Base-by-base conservation (phyloP, 2,113 vertebrate genomes). In the Oryzias melastigma region DNA sequence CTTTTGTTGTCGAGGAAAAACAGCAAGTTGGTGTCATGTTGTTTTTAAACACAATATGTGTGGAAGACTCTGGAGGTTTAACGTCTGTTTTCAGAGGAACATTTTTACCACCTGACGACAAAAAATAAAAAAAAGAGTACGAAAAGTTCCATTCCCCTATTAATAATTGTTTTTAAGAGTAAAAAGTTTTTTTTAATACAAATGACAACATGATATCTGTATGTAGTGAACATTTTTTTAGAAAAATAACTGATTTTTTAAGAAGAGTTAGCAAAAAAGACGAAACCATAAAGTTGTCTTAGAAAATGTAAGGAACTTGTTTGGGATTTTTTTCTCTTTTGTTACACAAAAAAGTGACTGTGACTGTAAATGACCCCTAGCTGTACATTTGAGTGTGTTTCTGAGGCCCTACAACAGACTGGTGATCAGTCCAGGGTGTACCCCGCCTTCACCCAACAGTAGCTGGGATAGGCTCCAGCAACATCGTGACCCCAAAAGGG, bases 51-150 rank as follows among this genome's bases (percentile, higher is more conserved):
- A 63, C 7, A 58, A 56, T 12, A 46, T n/a, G 57, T 22, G 29
- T 15, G 19, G 51, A 48, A 40, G 58, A 71, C 68, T 71, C 58
- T 25, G 59, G 56, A 70, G 43, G 54, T 27, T 43, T 17, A 14
- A n/a, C 45, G 29, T n/a, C 41, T 16, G 25, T 51, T 12, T 35
- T 12, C 35, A 12, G 35, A 3, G 8, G 10, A 12, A 35, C 3
- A 10, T 35, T 35, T 35, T 35, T 35, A 35, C 35, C 35, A 35
- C 35, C 2, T 35, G 35, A 35, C 10, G 10, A 35, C 8, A 35
- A 35, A 35, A 35, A n/a, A n/a, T n/a, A n/a, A n/a, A 10, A 12
- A 35, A 1, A 12, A 35, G 35, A 13, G 35, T 35, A 12, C 12
- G 35, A 35, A 35, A 35, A 10, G 35, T 10, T 12, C 35, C 35